phyloP scores from a whole-genome alignment of 2,113 vertebrate genomes.

The Phyllostomus hastatus region DNA sequence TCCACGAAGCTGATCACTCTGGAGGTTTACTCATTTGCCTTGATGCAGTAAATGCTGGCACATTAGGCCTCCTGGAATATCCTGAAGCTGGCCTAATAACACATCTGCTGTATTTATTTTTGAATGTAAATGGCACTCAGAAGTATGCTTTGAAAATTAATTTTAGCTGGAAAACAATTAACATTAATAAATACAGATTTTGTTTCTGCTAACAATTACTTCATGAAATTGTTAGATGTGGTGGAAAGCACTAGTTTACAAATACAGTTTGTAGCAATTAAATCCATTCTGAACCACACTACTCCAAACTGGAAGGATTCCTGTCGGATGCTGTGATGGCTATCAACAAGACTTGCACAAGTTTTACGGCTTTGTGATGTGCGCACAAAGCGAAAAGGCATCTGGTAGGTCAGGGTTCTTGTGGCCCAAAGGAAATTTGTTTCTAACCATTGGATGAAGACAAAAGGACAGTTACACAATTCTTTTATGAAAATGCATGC shows the following conservation, averaged over 20 bases:
- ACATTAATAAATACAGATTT: constrained; percentile 65
- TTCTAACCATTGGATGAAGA: constrained; percentile 18
- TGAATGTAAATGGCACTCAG: constrained; percentile 63
- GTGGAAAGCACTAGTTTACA: constrained; percentile 46
- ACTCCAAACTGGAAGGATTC: not conserved
- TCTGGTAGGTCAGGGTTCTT: not conserved
- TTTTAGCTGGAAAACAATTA: constrained; percentile 68
- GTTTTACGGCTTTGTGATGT: not conserved
- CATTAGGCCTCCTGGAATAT: constrained; percentile 43
- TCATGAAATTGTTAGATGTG: constrained; percentile 54
- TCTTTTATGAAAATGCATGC: constrained; percentile 13
- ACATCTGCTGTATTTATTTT: constrained; percentile 66
- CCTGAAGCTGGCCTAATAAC: constrained; percentile 53
- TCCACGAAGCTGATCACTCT: constrained; percentile 6
- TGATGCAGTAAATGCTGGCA: not conserved
- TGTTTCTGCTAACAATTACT: constrained; percentile 57
- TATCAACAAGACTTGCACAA: not conserved
- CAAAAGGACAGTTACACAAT: constrained; percentile 47
- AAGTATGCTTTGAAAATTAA: constrained; percentile 69
- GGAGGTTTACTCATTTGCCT: constrained; percentile 5
- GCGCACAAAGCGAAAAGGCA: not conserved
- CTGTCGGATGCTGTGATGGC: not conserved
- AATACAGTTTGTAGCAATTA: constrained; percentile 64
- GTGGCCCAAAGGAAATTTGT: constrained; percentile 23
- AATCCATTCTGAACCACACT: constrained; percentile 30